Evolutionary conservation across 2,888 invertebrate genomes (phyloP).

Genomic region (Artemia sinica): DNA sequence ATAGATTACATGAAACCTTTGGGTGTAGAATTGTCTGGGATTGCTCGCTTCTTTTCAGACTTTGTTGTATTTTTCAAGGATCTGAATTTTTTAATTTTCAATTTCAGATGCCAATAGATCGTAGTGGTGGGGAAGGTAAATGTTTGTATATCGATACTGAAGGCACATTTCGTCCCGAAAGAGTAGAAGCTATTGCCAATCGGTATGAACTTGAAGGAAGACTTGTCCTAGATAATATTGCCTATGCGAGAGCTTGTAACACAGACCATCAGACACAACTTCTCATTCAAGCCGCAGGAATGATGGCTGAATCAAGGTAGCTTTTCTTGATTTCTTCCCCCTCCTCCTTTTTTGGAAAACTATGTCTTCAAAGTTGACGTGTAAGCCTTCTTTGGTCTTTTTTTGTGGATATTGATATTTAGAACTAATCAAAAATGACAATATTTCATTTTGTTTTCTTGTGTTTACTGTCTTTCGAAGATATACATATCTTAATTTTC

Average conservation of each 20-base stretch:
- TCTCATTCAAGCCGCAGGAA: slow-evolving; percentile 75
- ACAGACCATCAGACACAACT: slow-evolving; percentile 91
- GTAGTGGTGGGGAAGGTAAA: slow-evolving; percentile 97
- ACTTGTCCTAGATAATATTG: slow-evolving; percentile 89
- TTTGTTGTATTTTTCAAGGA: too few relatives aligned
- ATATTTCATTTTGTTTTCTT: not conserved
- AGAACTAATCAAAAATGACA: not conserved
- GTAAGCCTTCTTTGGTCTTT: too few relatives aligned
- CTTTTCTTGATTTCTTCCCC: slow-evolving; percentile 16
- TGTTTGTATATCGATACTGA: slow-evolving; percentile 97
- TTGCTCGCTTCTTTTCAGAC: too few relatives aligned
- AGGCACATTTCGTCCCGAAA: slow-evolving; percentile 89
- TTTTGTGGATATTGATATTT: not conserved
- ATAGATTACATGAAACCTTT: too few relatives aligned
- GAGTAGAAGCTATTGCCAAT: slow-evolving; percentile 76
- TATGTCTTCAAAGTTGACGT: too few relatives aligned
- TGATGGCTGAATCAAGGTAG: slow-evolving; percentile 92
- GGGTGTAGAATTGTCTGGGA: too few relatives aligned
- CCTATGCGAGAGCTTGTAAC: slow-evolving; percentile 94
- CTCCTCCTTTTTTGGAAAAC: not conserved
- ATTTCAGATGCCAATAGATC: slow-evolving; percentile 69
- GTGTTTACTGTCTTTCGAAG: too few relatives aligned
- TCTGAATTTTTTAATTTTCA: slow-evolving; percentile 8
- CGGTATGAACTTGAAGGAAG: slow-evolving; percentile 69
- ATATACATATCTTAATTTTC: too few relatives aligned